Conservation (phyloP, 2,797 vertebrate species). For the Tapera naevia region DNA sequence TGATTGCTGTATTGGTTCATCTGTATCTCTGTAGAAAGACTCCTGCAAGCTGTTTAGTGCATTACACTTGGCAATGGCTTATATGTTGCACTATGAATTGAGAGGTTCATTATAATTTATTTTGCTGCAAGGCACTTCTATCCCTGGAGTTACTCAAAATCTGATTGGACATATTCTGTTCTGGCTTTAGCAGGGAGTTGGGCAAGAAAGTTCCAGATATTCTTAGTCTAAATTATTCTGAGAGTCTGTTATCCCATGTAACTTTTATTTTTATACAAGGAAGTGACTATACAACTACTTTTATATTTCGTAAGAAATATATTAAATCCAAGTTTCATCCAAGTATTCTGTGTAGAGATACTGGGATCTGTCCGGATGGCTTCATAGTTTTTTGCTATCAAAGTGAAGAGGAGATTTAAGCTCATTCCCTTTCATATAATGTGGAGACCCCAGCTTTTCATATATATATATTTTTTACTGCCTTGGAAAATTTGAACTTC, state of each 20-base stretch:
- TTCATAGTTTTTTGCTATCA: not conserved
- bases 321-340: not conserved
- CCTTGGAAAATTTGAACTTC: constrained; percentile 18
- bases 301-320: not conserved
- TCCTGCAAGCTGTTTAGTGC: not conserved
- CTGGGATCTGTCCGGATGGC: not conserved
- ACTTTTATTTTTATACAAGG: not conserved
- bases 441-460: not conserved
- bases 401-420: not conserved
- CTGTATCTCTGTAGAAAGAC: not conserved
- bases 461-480: not conserved
- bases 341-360: not conserved
- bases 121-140: not conserved
- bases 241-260: not conserved
- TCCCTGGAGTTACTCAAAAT: not conserved
- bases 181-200: not conserved
- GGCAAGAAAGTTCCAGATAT: not conserved
- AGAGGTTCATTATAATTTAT: not conserved
- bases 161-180: not conserved
- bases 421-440: not conserved
- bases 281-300: not conserved
- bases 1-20: not conserved
- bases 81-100: not conserved
- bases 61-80: not conserved
- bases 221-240: not conserved